Conservation (phyloP, 2,113 vertebrate species). For the Sylvilagus bachmani region DNA sequence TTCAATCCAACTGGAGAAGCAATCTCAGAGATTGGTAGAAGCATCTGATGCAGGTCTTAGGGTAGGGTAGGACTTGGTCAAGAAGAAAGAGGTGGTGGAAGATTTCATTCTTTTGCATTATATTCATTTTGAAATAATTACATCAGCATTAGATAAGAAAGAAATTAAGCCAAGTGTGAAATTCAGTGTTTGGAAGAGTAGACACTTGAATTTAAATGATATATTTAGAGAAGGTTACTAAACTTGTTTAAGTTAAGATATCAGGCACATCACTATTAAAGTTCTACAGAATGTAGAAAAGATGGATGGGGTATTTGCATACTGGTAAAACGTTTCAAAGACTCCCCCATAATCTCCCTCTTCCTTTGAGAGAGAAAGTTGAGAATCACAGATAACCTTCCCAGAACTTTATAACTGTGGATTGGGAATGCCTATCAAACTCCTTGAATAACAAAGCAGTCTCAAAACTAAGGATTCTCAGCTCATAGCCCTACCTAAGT, state of each 20-base stretch:
- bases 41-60: background rate
- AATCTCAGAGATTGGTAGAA: background rate
- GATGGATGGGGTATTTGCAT: background rate
- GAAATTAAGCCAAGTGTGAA: background rate
- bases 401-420: background rate
- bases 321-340: background rate
- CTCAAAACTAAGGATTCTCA: background rate
- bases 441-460: background rate
- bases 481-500: background rate
- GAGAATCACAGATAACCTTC: background rate
- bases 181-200: background rate
- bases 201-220: background rate
- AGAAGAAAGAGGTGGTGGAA: background rate
- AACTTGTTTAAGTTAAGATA: background rate
- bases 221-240: background rate
- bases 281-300: background rate
- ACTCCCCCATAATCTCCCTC: background rate
- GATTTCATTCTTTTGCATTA: background rate
- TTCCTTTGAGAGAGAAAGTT: background rate
- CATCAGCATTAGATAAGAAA: background rate
- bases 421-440: background rate
- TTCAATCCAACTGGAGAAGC: background rate
- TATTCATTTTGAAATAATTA: constrained; percentile 21
- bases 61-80: background rate
- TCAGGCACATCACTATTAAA: background rate